Conservation (phyloP, 2,113 vertebrate genomes). For the Clarias gariepinus region DNA sequence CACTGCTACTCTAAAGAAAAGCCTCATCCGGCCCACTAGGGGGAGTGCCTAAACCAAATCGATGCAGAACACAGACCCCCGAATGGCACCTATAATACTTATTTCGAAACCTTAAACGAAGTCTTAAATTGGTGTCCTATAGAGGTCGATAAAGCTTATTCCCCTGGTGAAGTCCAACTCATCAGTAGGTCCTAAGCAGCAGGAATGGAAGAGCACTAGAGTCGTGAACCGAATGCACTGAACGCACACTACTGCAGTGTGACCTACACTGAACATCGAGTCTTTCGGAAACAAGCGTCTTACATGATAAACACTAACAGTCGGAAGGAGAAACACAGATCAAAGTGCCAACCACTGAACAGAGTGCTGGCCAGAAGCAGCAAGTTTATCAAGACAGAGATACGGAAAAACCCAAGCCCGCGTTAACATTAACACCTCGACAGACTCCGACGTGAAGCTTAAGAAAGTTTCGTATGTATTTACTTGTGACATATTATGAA, state of each 20-base stretch:
- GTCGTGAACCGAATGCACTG: constrained; percentile 13
- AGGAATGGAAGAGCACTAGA: constrained; percentile 34
- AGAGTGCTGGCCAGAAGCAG: constrained; percentile 33
- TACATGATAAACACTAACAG: constrained; percentile 42
- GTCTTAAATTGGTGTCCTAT: constrained; percentile 39
- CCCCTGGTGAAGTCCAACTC: constrained; percentile 12
- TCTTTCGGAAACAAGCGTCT: constrained; percentile 22
- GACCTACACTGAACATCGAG: constrained; percentile 5
- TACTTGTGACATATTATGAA: neutral
- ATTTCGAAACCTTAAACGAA: constrained; percentile 1
- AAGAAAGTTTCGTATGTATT: constrained; percentile 15
- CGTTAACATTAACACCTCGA: constrained; percentile 11
- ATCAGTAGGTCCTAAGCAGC: constrained; percentile 46
- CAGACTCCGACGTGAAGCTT: constrained; percentile 15
- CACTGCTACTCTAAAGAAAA: constrained; percentile 50
- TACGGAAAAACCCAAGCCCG: constrained; percentile 28
- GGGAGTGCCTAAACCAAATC: constrained; percentile 28
- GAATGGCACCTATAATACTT: neutral
- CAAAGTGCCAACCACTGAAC: constrained; percentile 25
- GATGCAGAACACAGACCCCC: constrained; percentile 24
- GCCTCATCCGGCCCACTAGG: constrained; percentile 30
- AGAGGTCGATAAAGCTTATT: constrained; percentile 36
- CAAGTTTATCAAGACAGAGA: constrained; percentile 31
- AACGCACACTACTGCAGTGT: constrained; percentile 20
- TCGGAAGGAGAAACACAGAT: constrained; percentile 38